These are phyloP conservation scores for Parauchenoglanis ngamensis DNA, from an alignment of 2,797 vertebrate genomes.

Conservation along the genomic window DNA sequence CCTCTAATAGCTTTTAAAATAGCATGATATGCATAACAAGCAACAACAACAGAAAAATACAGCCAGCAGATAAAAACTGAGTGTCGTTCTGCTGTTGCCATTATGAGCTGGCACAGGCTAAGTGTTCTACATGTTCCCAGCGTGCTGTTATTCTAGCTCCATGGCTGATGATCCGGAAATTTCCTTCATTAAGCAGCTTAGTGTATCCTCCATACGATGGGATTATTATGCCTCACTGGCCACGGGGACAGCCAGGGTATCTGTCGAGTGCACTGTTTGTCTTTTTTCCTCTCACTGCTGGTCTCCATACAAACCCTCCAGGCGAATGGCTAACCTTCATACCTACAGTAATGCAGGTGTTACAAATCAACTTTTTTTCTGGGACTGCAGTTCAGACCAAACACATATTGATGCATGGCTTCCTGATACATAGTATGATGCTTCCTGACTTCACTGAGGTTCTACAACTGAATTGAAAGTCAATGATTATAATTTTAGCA, in stretches of 20 bases:
- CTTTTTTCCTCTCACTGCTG: constrained; percentile 27
- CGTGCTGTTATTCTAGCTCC: constrained; percentile 58
- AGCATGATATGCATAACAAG: constrained; percentile 59
- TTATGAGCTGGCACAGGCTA: constrained; percentile 52
- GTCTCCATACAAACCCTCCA: constrained; percentile 17
- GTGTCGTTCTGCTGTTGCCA: constrained; percentile 52
- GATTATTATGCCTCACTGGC: constrained; percentile 47
- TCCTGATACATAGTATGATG: background rate
- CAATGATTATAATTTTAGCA: background rate
- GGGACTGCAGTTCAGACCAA: background rate
- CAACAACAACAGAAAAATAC: constrained; percentile 22
- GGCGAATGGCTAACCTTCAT: constrained; percentile 46
- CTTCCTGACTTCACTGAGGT: background rate
- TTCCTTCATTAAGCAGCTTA: constrained; percentile 60
- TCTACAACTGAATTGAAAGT: background rate
- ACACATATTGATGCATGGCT: background rate
- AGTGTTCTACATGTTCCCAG: constrained; percentile 60
- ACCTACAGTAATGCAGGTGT: background rate
- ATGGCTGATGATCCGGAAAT: constrained; percentile 60
- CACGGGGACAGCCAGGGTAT: constrained; percentile 14
- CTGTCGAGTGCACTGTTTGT: constrained; percentile 20
- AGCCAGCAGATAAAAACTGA: constrained; percentile 14
- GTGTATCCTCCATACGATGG: constrained; percentile 38
- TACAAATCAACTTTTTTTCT: constrained; percentile 25
- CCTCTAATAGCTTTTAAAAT: constrained; percentile 65